Conservation (phyloP, 2,888 invertebrate species). For the Archips xylosteana region DNA sequence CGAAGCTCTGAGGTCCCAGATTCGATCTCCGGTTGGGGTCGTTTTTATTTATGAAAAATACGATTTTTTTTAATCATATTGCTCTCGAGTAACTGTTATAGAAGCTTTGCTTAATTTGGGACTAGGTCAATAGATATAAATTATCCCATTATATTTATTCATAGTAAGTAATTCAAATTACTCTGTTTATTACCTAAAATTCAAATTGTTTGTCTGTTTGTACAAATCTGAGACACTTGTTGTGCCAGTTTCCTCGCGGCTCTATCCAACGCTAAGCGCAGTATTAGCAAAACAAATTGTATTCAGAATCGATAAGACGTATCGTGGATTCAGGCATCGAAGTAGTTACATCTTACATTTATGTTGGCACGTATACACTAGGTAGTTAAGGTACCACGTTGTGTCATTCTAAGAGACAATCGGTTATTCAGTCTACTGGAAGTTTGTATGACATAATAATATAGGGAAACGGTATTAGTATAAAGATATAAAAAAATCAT, state of each 20-base stretch:
- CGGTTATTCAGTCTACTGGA: not conserved
- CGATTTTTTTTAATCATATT: too few relatives aligned
- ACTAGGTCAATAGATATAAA: too few relatives aligned
- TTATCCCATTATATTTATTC: too few relatives aligned
- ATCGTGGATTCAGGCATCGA: conserved; percentile 23
- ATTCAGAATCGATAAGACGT: conserved; percentile 40
- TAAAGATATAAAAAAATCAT: not conserved
- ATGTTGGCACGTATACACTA: not conserved
- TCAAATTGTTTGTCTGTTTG: not conserved
- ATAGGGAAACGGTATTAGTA: not conserved
- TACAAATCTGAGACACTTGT: conserved; percentile 32
- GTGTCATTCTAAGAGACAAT: not conserved
- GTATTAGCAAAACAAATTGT: conserved; percentile 41
- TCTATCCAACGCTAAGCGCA: conserved; percentile 20
- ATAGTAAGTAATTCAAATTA: too few relatives aligned
- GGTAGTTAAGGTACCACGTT: not conserved
- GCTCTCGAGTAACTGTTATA: too few relatives aligned
- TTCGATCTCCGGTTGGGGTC: too few relatives aligned
- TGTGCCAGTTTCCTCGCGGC: not conserved
- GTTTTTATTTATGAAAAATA: too few relatives aligned
- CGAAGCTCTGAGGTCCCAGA: too few relatives aligned
- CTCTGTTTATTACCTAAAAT: not conserved
- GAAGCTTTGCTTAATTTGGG: too few relatives aligned
- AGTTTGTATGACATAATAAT: not conserved
- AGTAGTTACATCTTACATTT: conserved; percentile 8